Evolutionary conservation across 2,113 vertebrate genomes (phyloP).

Genomic region (Colinus virginianus): DNA sequence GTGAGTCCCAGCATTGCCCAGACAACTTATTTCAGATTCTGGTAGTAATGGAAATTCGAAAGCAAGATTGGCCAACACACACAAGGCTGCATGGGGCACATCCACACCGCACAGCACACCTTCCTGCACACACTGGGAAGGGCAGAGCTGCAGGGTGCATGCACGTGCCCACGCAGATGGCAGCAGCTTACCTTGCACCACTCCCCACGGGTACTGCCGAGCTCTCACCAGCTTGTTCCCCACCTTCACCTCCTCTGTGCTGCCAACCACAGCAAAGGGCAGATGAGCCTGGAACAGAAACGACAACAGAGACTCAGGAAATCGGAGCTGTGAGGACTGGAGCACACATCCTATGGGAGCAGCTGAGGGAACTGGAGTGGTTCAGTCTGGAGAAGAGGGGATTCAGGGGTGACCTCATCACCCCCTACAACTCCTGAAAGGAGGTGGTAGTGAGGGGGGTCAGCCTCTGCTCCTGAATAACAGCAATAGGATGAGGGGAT

Average conservation of each 20-base stretch:
- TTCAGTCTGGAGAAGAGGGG: not conserved
- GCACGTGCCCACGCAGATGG: rapidly evolving
- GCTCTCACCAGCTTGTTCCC: constrained; percentile 97
- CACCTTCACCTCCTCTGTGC: constrained; percentile 96
- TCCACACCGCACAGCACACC: not conserved
- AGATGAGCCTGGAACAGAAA: constrained; percentile 88
- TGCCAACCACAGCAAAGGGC: constrained; percentile 96
- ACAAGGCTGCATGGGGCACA: rapidly evolving
- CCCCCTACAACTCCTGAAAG: not conserved
- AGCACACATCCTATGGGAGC: not conserved
- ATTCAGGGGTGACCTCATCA: not conserved
- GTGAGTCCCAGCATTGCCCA: too few relatives aligned
- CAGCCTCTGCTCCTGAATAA: not conserved
- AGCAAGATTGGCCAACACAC: rapidly evolving
- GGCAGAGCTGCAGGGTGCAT: not conserved
- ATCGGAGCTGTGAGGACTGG: not conserved
- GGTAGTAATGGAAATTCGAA: not conserved
- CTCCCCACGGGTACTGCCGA: constrained; percentile 97
- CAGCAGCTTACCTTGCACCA: constrained; percentile 91
- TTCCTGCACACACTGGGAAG: not conserved
- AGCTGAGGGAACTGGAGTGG: not conserved
- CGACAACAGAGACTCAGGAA: not conserved
- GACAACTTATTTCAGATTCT: not conserved
- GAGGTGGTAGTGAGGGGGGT: not conserved
- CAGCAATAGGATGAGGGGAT: not conserved